These are phyloP conservation scores for Todus mexicanus DNA, from an alignment of 2,797 vertebrate species.

Conservation along the genomic window DNA sequence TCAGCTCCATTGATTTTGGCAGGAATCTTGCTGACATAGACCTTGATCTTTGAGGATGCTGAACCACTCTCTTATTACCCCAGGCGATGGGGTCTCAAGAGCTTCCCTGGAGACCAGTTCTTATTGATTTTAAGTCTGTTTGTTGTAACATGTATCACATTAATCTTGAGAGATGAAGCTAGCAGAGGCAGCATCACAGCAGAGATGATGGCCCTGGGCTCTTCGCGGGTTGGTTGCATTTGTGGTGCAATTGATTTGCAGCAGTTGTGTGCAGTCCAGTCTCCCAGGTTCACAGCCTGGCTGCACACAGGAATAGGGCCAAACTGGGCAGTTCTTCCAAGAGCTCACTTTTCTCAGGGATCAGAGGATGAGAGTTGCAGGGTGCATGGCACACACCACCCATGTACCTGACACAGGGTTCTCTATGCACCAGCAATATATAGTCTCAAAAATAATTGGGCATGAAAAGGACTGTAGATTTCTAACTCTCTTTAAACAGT, in stretches of 20 bases:
- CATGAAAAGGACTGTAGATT: neutral
- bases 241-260: neutral
- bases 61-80: neutral
- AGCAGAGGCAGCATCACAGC: neutral
- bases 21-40: neutral
- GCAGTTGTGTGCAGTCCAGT: neutral
- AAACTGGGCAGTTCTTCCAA: neutral
- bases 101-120: neutral
- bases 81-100: neutral
- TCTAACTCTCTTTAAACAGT: neutral
- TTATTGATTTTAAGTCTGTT: neutral
- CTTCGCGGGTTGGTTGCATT: neutral
- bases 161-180: neutral
- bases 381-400: fast-evolving
- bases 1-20: neutral
- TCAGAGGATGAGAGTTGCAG: neutral
- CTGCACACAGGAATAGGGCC: fast-evolving
- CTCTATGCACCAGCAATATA: neutral
- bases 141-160: neutral
- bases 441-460: neutral
- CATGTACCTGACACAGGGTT: neutral
- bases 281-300: neutral
- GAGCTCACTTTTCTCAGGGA: neutral
- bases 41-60: neutral
- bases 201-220: fast-evolving